Evolutionary conservation across 2,888 invertebrate species (phyloP).

Genomic region (Spodoptera littoralis): DNA sequence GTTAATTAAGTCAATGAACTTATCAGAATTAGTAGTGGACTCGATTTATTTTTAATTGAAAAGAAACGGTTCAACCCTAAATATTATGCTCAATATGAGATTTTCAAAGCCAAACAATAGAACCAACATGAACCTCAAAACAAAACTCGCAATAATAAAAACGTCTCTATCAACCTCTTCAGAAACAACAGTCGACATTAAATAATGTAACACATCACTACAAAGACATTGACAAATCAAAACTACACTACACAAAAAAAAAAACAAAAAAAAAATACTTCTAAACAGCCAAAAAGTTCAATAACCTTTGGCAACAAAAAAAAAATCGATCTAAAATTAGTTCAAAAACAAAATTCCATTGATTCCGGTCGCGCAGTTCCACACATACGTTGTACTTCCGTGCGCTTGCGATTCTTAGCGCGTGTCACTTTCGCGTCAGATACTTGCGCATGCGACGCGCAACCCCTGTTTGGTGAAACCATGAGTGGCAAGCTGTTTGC

Average conservation of each 20-base stretch:
- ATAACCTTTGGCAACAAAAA: not conserved
- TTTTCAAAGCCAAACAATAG: too few species aligned
- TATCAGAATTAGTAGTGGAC: too few species aligned
- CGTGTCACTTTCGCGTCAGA: constrained; percentile 74
- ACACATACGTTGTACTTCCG: constrained; percentile 52
- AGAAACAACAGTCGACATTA: too few species aligned
- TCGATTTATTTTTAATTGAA: too few species aligned
- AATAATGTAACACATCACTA: too few species aligned
- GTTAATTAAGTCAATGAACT: too few species aligned
- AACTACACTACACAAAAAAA: not conserved
- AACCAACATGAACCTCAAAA: too few species aligned
- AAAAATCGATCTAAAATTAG: constrained; percentile 32
- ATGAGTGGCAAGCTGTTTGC: constrained; percentile 65
- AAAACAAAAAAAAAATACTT: not conserved
- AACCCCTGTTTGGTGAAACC: constrained; percentile 79
- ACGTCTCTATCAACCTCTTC: too few species aligned
- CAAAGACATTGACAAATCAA: too few species aligned
- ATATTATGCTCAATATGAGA: too few species aligned
- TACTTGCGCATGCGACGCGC: constrained; percentile 74
- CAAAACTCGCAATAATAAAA: too few species aligned
- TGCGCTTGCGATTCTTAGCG: constrained; percentile 68
- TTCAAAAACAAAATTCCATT: constrained; percentile 52
- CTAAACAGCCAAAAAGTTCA: constrained; percentile 4
- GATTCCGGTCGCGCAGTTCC: constrained; percentile 21
- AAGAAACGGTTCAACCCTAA: too few species aligned